Base-by-base conservation (phyloP, 1,140 invertebrate genomes). In the Zaprionus taronus region DNA sequence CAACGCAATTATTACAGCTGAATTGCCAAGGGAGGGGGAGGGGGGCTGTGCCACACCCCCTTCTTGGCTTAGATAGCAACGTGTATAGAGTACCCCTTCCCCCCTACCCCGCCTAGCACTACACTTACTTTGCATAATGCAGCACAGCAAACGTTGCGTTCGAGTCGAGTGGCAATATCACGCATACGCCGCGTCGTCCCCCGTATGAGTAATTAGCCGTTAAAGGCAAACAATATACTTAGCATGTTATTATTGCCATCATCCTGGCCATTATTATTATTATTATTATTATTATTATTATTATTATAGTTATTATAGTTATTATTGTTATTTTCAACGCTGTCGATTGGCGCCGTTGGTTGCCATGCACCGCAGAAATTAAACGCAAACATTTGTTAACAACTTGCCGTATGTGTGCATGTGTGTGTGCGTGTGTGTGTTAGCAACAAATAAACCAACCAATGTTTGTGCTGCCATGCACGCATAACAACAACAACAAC, bases 361-460 rank as follows among this genome's bases (percentile, higher is more conserved):
- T 86, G 75, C 82, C 79, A 63, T 57, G 76, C 77, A 57, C 80
- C 69, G 55, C 78, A 74, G 81, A 72, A 84, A 89, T 83, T 83
- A 84, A 90, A 82, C 82, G 64, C 74, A 84, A 89, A 79, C 81
- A 84, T 79, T 89, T 81, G 83, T 77, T 76, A 76, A 77, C 80
- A 86, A 87, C 80, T 80, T 69, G 67, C 47, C 36, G 72, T 70
- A 72, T 67, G 28, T 53, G 17, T 44, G 66, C n/a, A n/a, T 79
- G 41, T 69, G 65, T 61, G 51, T 49, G 51, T 61, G 77, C 36
- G 55, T 55, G 58, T 49, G 58, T 62, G 55, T 38, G 55, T 64
- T 56, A 34, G 63, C 58, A 47, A 67, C 49, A 53, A 64, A 57
- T 76, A 80, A 81, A 70, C 51, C 72, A 70, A 71, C 60, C 26